Evolutionary conservation across 53 echinoderm and acorn worm genomes (phyloP), one percentile per base, ranked within the genome.

Genomic region (Paracentrotus lividus): DNA sequence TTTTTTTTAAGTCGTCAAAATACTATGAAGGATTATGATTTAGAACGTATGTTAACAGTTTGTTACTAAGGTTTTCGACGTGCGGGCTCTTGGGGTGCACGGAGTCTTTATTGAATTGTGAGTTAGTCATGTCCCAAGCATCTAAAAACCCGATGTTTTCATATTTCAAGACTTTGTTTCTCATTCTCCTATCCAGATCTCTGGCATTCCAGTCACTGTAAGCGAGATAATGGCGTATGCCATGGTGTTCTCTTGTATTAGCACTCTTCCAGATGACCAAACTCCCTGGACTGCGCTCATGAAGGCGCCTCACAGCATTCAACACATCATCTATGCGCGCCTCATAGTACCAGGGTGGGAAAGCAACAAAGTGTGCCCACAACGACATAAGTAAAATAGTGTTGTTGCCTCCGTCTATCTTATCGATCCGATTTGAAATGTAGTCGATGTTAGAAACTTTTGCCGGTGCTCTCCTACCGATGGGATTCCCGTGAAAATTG

Each of bases 91-190:
- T 55, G 9, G 94, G 94, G 42, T 94, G 94, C 5, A 94, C 32
- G 56, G 5, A 20, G 33, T 92, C 86, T 38, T 42, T 54, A 8
- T 81, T 42, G 6, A 92, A 58, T 38, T 94, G 92, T 10, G 92
- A 92, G 27, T 92, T 86, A 13, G 94, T 92, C 94, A 94, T 94
- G 88, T 94, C 94, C 94, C 94, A 94, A 16, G 88, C 92, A 51
- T 93, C 94, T 8, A 94, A 40, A 23, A 94, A 86, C 2, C 85
- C 92, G 15, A 91, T 36, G n/a, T 75, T 69, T 16, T 54, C 55
- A 52, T 75, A 76, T 0, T 18, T 42, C 20, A 75, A 51, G 31
- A 91, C 75, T 49, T 72, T 27, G 32, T 91, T 52, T 26, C 91
- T 23, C 66, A 94, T 60, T 42, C 85, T 60, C 16, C 23, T 44